These are phyloP conservation scores for Chelon labrosus DNA, from an alignment of 2,797 vertebrate species.

Conservation along the genomic window DNA sequence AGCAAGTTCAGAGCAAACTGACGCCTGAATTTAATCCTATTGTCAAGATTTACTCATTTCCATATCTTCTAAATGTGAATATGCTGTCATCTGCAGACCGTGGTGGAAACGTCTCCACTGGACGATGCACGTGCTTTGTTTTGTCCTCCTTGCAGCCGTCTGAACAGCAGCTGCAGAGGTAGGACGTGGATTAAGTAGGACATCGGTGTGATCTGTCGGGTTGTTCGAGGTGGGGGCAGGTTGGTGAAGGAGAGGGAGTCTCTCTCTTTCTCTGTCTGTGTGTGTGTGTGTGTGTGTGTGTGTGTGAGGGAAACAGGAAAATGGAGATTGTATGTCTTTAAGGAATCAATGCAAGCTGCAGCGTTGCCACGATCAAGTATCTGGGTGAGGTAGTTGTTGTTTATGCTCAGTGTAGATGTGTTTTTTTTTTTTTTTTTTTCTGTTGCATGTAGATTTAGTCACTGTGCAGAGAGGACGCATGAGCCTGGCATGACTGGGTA, in stretches of 20 bases:
- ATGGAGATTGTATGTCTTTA: constrained; percentile 20
- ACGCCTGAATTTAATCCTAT: neutral
- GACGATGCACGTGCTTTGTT: constrained; percentile 1
- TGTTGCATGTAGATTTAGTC: neutral
- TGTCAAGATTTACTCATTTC: neutral
- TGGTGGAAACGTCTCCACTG: neutral
- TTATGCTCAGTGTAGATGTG: neutral
- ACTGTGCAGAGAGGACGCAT: neutral
- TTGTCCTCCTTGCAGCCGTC: constrained; percentile 24
- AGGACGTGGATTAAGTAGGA: constrained; percentile 57
- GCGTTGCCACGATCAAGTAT: constrained; percentile 18
- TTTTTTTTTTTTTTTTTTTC: constrained; percentile 17
- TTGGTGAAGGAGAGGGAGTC: constrained; percentile 25
- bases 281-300: constrained; percentile 11
- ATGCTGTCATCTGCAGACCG: too few species aligned
- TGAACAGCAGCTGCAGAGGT: constrained; percentile 47
- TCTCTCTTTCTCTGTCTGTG: neutral
- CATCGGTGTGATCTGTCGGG: constrained; percentile 31
- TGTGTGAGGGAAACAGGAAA: constrained; percentile 19
- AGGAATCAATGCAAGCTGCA: constrained; percentile 37
- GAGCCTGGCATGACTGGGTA: neutral
- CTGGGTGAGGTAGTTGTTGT: constrained; percentile 18
- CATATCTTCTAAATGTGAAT: neutral
- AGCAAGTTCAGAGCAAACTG: neutral
- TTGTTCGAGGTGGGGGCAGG: constrained; percentile 18